Evolutionary conservation across 2,113 vertebrate genomes (phyloP), one percentile per base, ranked within the genome.

Genomic region (Trichomycterus rosablanca): DNA sequence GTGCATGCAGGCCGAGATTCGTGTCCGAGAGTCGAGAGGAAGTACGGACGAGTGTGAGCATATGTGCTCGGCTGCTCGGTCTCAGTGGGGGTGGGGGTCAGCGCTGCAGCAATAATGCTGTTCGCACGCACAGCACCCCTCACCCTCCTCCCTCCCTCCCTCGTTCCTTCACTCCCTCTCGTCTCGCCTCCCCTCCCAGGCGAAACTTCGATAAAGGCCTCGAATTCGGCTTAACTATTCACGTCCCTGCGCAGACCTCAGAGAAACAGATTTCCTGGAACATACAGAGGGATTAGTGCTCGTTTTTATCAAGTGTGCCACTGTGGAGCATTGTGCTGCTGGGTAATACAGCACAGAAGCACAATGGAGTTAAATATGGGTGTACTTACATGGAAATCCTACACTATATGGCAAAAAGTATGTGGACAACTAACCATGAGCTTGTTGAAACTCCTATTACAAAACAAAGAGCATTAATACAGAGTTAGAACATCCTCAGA

Each of bases 71-170:
- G 22, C 15, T 39, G 37, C 42, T 42, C 11, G 5, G 52, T 19
- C 20, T 15, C 10, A 7, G 4, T 9, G 2, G 16, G 18, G 28
- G 34, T 11, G 10, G n/a, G 7, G 49, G 40, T 44, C 22, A 34
- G n/a, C 6, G 3, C 51, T 64, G 26, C 15, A 48, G 40, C 11
- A 44, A 35, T 44, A 62, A 43, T 23, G 34, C 24, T 46, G 58
- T 49, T 63, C 24, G 52, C 67, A 69, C 52, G 44, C 51, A 51
- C 52, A 58, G 34, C 26, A 23, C 8, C 18, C 32, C 5, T 19
- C 9, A 45, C 3, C 30, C 16, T 30, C 40, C 56, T 59, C 56
- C 34, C 16, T 30, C 40, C 56, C 45, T 42, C 34, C 5, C 11
- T 26, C 23, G 16, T 16, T 42, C n/a, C 52, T 53, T 39, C 39